Evolutionary conservation across 1,140 invertebrate species (phyloP).

Genomic region (Metaphire vulgaris): DNA sequence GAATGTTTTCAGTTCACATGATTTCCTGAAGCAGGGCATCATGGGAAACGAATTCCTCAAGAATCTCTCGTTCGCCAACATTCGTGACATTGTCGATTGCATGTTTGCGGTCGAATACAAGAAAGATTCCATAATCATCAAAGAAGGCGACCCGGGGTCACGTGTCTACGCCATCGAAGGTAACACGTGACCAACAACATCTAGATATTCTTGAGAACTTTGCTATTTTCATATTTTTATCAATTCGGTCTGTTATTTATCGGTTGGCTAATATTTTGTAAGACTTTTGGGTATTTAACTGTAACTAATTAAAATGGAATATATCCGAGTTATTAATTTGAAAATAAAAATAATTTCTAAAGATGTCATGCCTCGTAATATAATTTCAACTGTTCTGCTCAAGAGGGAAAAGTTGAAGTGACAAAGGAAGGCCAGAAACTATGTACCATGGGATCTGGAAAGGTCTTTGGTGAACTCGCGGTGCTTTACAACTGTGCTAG

Average conservation of each 20-base stretch:
- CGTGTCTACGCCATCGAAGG: slow-evolving; percentile 98
- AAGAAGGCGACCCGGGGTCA: slow-evolving; percentile 95
- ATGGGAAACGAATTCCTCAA: slow-evolving; percentile 99
- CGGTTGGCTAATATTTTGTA: no score
- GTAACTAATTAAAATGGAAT: no score
- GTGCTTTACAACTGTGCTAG: slow-evolving; percentile 98
- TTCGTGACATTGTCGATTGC: slow-evolving; percentile 94
- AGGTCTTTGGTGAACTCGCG: slow-evolving; percentile 95
- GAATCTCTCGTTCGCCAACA: slow-evolving; percentile 91
- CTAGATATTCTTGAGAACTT: neutral
- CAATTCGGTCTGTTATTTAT: no score
- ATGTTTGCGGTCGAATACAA: slow-evolving; percentile 95
- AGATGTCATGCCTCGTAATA: no score
- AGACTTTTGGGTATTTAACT: no score
- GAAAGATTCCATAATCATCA: slow-evolving; percentile 85
- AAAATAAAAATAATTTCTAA: no score
- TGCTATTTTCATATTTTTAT: no score
- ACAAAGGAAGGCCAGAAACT: slow-evolving; percentile 90
- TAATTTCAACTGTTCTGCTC: slow-evolving; percentile 33
- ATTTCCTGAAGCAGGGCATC: slow-evolving; percentile 91
- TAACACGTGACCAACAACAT: slow-evolving; percentile 46
- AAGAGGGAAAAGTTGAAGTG: slow-evolving; percentile 96
- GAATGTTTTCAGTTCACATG: slow-evolving; percentile 81
- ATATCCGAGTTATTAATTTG: no score
- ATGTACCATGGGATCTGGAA: slow-evolving; percentile 84